Percentiles rank a stretch among this genome's conserved stretches.
Evolutionary conservation across 2,797 vertebrate genomes (phyloP).

Genomic region (Catamblyrhynchus diadema): DNA sequence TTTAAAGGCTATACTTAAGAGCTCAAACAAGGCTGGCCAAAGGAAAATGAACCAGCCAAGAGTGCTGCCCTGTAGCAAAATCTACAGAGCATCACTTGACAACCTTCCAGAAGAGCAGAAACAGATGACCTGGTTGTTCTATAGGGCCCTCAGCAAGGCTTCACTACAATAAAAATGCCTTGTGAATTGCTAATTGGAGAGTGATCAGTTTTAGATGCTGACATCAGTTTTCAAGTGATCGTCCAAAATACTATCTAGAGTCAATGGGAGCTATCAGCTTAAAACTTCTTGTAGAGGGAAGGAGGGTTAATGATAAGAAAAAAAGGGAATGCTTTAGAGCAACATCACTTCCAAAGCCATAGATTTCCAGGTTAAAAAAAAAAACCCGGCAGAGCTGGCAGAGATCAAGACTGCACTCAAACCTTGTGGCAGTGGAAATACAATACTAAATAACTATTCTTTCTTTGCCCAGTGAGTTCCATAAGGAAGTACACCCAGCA

Average conservation of each 20-base stretch:
- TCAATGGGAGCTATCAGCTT: background rate
- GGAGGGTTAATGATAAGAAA: background rate
- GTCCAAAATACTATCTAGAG: background rate
- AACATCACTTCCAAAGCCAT: background rate
- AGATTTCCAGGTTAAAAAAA: background rate
- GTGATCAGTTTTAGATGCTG: background rate
- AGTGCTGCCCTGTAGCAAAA: background rate
- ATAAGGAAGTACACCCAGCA: background rate
- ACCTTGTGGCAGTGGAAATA: background rate
- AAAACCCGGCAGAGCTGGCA: background rate
- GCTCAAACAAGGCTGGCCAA: background rate
- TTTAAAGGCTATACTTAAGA: background rate
- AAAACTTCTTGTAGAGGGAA: background rate
- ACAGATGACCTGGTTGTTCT: background rate
- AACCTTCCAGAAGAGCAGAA: background rate
- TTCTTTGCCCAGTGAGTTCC: background rate
- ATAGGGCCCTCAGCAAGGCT: background rate
- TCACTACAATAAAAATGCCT: background rate
- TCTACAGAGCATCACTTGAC: background rate
- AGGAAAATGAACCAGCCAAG: background rate
- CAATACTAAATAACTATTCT: background rate
- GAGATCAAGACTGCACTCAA: background rate
- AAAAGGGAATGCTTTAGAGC: background rate
- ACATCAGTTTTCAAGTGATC: background rate
- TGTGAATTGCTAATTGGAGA: background rate